Base-by-base conservation (phyloP, 2,888 invertebrate species). In the Xylota segnis region DNA sequence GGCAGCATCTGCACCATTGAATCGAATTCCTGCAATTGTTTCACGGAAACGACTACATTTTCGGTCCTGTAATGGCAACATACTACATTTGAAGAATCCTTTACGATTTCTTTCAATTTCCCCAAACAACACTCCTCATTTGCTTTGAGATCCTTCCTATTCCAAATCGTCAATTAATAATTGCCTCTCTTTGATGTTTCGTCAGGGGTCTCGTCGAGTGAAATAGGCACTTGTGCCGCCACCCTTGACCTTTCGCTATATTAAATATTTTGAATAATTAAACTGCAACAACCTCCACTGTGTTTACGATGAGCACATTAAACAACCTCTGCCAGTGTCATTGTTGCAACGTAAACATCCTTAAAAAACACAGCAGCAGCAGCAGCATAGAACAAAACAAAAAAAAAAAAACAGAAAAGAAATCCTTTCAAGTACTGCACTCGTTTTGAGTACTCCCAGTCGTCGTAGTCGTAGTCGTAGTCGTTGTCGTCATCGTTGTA, bases 221-320 rank as follows among this genome's bases (percentile, higher is more conserved):
- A 27, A 70, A 47, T 16, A 34, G 18, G 7, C 7, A 56, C 71
- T 79, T 37, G 9, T 43, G 9, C 29, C 40, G 5, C 43, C 40
- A 66, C 34, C 58, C 83, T 77, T 83, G 83, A 83, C 83, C 77
- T 77, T 71, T 71, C 10, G 58, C 59, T 43, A 58, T 71, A 83
- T 83, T 72, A 83, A 83, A 83, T 77, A 76, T 71, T 83, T 83
- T 77, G 52, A 71, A 59, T 77, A 65, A 83, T 76, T 71, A 76
- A 76, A 76, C 70, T 63, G 40, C 61, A 65, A 43, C 63, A 63
- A 63, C 63, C 16, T 52, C 52, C 40, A 52, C 52, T 12, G 3
- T 29, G 10, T 37, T 10, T n/a, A 82, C 70, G 65, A 65, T 52
- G 65, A 54, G 56, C 56, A 63, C 47, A 59, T 59, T 54, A 54